Percentiles rank a stretch among this genome's conserved stretches.
These are phyloP conservation scores for Xyrichtys novacula DNA, from an alignment of 2,797 vertebrate genomes.

Conservation along the genomic window DNA sequence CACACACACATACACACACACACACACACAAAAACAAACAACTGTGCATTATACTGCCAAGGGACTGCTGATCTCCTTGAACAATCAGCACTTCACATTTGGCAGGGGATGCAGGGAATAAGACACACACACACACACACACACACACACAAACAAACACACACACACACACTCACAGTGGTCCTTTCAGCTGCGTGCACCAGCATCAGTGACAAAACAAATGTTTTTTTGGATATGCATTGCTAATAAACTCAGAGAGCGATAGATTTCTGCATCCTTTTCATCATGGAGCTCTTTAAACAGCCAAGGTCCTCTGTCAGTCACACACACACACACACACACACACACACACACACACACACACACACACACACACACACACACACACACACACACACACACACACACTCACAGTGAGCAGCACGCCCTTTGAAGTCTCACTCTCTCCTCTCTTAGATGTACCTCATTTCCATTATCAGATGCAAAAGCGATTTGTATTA, in stretches of 20 bases:
- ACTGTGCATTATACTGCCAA: conserved; percentile 19
- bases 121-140: conserved; percentile 38
- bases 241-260: conserved; percentile 78
- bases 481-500: conserved; percentile 81
- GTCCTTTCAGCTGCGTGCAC: conserved; percentile 62
- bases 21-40: conserved; percentile 25
- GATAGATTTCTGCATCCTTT: conserved; percentile 79
- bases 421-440: conserved; percentile 80
- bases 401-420: conserved; percentile 67
- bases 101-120: conserved; percentile 63
- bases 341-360: conserved; percentile 17
- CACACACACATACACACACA: conserved; percentile 12
- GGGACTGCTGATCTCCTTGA: conserved; percentile 62
- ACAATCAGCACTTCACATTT: conserved; percentile 75
- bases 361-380: conserved; percentile 44
- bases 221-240: conserved; percentile 71
- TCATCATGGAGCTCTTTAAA: conserved; percentile 78
- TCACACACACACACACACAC: conserved; percentile 54
- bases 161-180: conserved; percentile 37
- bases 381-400: conserved; percentile 73
- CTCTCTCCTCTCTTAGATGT: conserved; percentile 78
- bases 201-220: conserved; percentile 65
- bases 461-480: conserved; percentile 82
- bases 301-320: conserved; percentile 74
- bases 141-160: conserved; percentile 45